Base-by-base conservation (phyloP, 2,888 invertebrate species). In the Zygothrica quintamaculata region DNA sequence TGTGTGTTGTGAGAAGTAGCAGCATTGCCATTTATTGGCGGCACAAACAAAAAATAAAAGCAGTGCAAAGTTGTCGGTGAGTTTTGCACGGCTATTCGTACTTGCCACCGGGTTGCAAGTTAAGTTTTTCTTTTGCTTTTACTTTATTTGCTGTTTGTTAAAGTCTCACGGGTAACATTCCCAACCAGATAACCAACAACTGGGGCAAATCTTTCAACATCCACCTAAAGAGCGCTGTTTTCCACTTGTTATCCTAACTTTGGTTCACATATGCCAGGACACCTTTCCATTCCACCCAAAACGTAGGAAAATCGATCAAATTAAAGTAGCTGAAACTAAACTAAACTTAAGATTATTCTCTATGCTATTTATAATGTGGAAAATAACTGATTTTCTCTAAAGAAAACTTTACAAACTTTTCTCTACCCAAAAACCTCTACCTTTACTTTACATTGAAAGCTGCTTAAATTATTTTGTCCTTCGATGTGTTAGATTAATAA, bases 161-260 rank as follows among this genome's bases (percentile, higher is more conserved):
- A 46, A 60, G 65, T 81, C 85, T 81, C 77, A 51, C 26, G 78
- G 78, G 78, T 39, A 74, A 64, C 82, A 78, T 85, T 85, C 66
- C 59, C 59, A 51, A 51, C 46, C 62, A 85, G 77, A 84, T 74
- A 78, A 52, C 75, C 64, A 64, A 52, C 77, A 77, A 84, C 70
- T 59, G 65, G 44, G 58, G 43, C 65, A 81, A 66, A 81, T 81
- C 82, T 70, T 74, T 81, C 48, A 39, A 65, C 65, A 68, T 52
- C 55, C 29, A 42, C 39, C 25, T 47, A 40, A 50, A 55, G 37
- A 42, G 34, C 40, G 34, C 18, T 44, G 37, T 33, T 39, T 39
- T 16, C 46, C 43, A 56, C 40, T 7, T 57, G 42, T 25, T 50
- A 39, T 33, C 26, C 12, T 2, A 16, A 18, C 50, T 57, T 47